Evolutionary conservation across 2,797 vertebrate genomes (phyloP), one percentile per base, ranked within the genome.

Genomic region (Bryconaethiops microstoma): DNA sequence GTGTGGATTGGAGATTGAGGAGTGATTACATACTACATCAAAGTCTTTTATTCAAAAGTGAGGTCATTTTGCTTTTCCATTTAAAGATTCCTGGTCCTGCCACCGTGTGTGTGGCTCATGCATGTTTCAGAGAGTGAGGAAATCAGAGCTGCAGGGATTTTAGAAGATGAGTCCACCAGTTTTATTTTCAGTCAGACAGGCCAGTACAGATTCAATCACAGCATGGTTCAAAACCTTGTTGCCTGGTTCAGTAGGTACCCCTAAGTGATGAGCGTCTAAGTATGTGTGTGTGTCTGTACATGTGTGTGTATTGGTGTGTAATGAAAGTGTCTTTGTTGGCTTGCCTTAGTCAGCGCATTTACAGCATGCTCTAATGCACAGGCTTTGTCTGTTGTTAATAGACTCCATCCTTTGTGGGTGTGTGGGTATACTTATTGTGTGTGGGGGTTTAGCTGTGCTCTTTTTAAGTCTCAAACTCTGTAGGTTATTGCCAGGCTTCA

Each of bases 341-440:
- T 55, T 67, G 21, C 42, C n/a, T 70, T 0, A 68, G 4, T 79
- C 76, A 82, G 81, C 71, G 68, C 42, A n/a, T 82, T 70, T 17
- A 39, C 1, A 62, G 9, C 45, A 19, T 16, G 76, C 21, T 63
- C 45, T 75, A 54, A 75, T 16, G n/a, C 70, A 0, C 42, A 2
- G 71, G 42, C 68, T 64, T 63, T 65, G 74, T 77, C 42, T 55
- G 73, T 9, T 14, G 39, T 82, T 77, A 35, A 72, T 17, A 82
- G 42, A 67, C 75, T 21, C 40, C 35, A 59, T 65, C 14, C 55
- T 74, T 54, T 23, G 52, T 45, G 23, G 16, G 62, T 29, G 23
- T 19, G 48, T 21, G 19, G 23, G 72, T 50, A 77, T 39, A 74
- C 64, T 29, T 52, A 29, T 7, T 76, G 23, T 52, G 14, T 54